These are phyloP conservation scores for Rhynchomys soricoides DNA, from an alignment of 2,113 vertebrate species.

Conservation along the genomic window DNA sequence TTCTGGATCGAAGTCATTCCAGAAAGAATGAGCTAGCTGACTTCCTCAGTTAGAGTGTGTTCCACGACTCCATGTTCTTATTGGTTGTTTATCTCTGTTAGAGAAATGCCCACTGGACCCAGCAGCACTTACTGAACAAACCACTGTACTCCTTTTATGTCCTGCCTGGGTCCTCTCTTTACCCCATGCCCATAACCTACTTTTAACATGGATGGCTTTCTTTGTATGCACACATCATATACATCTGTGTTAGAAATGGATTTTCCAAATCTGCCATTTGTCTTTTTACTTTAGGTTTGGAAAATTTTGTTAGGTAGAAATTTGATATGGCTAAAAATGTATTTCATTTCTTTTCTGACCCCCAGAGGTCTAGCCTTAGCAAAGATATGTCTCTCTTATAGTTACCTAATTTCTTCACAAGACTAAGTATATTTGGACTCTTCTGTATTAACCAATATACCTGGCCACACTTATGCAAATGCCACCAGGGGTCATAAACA, in stretches of 20 bases:
- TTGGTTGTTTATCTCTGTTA: neutral
- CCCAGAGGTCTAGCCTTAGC: neutral
- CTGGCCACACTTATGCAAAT: neutral
- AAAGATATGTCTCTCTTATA: neutral
- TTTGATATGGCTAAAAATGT: neutral
- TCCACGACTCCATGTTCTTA: neutral
- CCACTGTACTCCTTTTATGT: neutral
- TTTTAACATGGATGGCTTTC: neutral
- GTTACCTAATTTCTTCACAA: neutral
- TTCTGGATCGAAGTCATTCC: neutral
- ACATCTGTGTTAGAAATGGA: neutral
- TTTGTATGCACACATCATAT: neutral
- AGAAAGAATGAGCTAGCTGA: neutral
- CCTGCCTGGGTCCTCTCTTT: neutral
- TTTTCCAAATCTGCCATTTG: conserved; percentile 32
- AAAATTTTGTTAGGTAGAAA: neutral
- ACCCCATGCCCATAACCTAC: neutral
- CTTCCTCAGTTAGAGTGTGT: neutral
- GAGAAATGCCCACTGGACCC: conserved; percentile 23
- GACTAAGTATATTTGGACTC: neutral
- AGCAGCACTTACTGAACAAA: neutral
- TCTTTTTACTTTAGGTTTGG: neutral
- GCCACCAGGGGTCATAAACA: neutral
- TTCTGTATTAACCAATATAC: neutral
- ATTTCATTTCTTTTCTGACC: neutral